phyloP scores from a whole-genome alignment of 92 coral and sea anemone species.

The Paragorgia papillata region DNA sequence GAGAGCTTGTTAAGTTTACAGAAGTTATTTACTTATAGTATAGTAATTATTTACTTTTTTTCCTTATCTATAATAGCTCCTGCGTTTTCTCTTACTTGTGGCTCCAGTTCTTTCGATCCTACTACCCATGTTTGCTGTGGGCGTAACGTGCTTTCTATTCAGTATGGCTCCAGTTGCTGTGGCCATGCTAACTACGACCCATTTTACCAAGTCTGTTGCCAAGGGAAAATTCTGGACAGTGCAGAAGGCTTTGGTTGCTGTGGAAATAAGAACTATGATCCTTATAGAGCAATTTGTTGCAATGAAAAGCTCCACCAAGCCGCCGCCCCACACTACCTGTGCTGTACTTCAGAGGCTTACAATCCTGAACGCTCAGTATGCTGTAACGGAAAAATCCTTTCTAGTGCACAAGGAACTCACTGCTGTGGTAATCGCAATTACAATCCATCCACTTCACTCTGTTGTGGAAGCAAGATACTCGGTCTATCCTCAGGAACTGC shows the following conservation, averaged over 20 bases:
- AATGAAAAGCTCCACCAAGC: conserved; percentile 21
- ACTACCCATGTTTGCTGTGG: conserved; percentile 36
- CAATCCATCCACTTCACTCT: conserved; percentile 7
- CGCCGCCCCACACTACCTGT: conserved; percentile 1
- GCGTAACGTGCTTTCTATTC: conserved; percentile 6
- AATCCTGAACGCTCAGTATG: neutral
- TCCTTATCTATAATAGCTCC: neutral
- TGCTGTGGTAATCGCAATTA: conserved; percentile 13
- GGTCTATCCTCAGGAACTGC: conserved; percentile 20
- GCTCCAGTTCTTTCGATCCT: conserved; percentile 22
- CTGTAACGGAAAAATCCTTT: conserved; percentile 1
- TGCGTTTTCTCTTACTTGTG: conserved; percentile 9
- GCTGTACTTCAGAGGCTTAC: conserved; percentile 23
- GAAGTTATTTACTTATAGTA: no score
- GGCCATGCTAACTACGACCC: conserved; percentile 29
- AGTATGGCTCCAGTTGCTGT: conserved; percentile 28
- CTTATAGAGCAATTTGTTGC: conserved; percentile 28
- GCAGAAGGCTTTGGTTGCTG: conserved; percentile 33
- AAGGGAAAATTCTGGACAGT: neutral
- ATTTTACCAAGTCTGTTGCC: conserved; percentile 4
- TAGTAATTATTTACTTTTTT: neutral
- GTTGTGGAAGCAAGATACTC: conserved; percentile 14
- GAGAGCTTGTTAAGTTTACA: no score
- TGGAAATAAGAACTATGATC: conserved; percentile 27
- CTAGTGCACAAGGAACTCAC: no score